Conservation (phyloP, 2,888 invertebrate genomes). For the Cheilosia vulpina region DNA sequence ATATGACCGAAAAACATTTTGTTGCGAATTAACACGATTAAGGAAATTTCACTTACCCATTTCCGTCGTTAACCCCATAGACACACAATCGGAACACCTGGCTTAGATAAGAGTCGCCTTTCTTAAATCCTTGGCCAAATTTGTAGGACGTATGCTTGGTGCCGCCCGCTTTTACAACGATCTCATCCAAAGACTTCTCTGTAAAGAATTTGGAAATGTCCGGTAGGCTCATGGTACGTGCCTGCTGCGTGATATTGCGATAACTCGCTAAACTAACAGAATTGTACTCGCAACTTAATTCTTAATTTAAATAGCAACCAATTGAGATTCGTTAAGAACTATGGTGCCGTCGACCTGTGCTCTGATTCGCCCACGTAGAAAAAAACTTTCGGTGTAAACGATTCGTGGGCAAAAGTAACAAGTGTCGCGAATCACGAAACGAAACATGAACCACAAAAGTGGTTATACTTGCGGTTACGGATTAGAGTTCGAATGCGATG, state of each 20-base stretch:
- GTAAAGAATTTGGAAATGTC: slow-evolving; percentile 83
- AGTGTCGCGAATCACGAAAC: not conserved
- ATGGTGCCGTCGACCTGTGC: slow-evolving; percentile 1
- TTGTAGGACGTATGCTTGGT: slow-evolving; percentile 82
- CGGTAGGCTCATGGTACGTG: slow-evolving; percentile 76
- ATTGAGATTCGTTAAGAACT: slow-evolving; percentile 31
- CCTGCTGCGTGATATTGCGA: not conserved
- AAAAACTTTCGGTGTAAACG: not conserved
- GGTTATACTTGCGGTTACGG: too few species aligned
- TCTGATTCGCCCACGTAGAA: slow-evolving; percentile 58
- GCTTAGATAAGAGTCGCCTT: slow-evolving; percentile 89
- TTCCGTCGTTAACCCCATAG: slow-evolving; percentile 80
- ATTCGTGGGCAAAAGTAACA: not conserved
- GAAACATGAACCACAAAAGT: too few species aligned
- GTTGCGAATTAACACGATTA: not conserved
- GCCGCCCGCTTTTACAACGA: slow-evolving; percentile 81
- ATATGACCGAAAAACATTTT: not conserved
- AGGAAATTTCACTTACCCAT: slow-evolving; percentile 74
- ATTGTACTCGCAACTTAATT: not conserved
- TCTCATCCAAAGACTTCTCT: slow-evolving; percentile 82
- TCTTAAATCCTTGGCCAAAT: slow-evolving; percentile 84
- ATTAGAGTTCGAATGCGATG: too few species aligned
- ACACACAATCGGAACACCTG: slow-evolving; percentile 86
- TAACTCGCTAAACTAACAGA: slow-evolving; percentile 28
- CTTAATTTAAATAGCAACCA: slow-evolving; percentile 11